These are phyloP conservation scores for Sebastes steindachneri DNA, from an alignment of 2,797 vertebrate genomes.

Conservation along the genomic window DNA sequence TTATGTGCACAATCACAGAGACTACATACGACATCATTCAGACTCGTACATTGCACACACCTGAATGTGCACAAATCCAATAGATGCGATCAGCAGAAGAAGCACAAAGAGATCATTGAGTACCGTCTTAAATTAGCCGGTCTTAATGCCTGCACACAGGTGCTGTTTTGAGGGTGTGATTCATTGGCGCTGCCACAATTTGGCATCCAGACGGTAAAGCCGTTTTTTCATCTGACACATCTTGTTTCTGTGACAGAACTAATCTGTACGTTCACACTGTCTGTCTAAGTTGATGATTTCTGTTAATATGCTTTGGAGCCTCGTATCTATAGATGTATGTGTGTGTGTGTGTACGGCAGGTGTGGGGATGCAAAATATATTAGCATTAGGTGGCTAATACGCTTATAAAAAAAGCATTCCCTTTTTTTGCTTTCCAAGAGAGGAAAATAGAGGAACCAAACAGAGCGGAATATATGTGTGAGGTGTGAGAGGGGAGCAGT, in stretches of 20 bases:
- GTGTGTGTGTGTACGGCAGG: slow-evolving; percentile 5
- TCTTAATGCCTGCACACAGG: slow-evolving; percentile 53
- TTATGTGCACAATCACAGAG: neutral
- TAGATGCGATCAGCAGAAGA: neutral
- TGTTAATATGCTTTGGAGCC: slow-evolving; percentile 4
- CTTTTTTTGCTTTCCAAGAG: slow-evolving; percentile 7
- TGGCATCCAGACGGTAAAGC: slow-evolving; percentile 56
- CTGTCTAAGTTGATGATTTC: slow-evolving; percentile 13
- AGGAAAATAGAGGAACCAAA: slow-evolving; percentile 15
- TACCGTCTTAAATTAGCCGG: slow-evolving; percentile 52
- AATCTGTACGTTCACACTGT: slow-evolving; percentile 43
- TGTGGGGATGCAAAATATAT: slow-evolving; percentile 2
- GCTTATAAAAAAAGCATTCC: slow-evolving; percentile 6
- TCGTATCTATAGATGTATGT: neutral
- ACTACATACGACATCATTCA: neutral
- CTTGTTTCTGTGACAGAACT: slow-evolving; percentile 39
- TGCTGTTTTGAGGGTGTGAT: slow-evolving; percentile 56
- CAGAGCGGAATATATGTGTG: slow-evolving; percentile 27
- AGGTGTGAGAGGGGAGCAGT: slow-evolving; percentile 51
- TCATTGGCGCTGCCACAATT: slow-evolving; percentile 36
- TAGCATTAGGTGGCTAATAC: slow-evolving; percentile 2
- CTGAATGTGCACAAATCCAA: slow-evolving; percentile 25
- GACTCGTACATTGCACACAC: neutral
- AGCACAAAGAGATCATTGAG: slow-evolving; percentile 55
- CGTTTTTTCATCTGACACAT: slow-evolving; percentile 40